Percentiles rank a stretch among this genome's conserved stretches.
Conservation (phyloP, 2,113 vertebrate species). For the Eulemur macaco region DNA sequence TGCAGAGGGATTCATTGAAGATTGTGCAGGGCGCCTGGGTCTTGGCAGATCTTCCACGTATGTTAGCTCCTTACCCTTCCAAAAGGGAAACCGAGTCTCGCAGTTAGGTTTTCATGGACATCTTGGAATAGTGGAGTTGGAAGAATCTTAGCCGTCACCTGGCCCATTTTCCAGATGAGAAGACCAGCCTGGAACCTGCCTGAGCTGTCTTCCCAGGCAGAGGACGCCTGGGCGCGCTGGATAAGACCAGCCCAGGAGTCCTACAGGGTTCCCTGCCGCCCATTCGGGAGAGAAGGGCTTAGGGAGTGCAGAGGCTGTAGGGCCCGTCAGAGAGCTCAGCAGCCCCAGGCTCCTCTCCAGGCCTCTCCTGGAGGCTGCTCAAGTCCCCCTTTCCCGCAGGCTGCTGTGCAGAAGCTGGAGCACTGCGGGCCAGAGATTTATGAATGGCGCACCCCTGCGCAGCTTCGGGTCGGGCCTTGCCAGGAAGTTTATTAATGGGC, state of each 20-base stretch:
- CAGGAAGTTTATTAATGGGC: constrained; percentile 61
- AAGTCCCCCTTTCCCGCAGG: rapidly evolving
- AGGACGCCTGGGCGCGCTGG: background rate
- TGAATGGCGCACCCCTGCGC: rapidly evolving
- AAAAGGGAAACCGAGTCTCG: background rate
- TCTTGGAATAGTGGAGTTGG: background rate
- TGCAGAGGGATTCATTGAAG: background rate
- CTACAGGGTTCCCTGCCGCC: no score
- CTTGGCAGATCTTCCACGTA: background rate
- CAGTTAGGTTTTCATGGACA: background rate
- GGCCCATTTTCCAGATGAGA: background rate
- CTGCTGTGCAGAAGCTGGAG: background rate
- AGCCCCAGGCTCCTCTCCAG: background rate
- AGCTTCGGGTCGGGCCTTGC: background rate
- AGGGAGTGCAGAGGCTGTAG: rapidly evolving
- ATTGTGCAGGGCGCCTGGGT: no score
- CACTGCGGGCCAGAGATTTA: background rate
- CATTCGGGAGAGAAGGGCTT: background rate
- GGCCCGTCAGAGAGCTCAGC: background rate
- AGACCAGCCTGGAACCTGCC: background rate
- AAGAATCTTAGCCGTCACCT: background rate
- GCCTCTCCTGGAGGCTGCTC: background rate
- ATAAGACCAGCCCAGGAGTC: background rate
- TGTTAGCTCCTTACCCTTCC: background rate
- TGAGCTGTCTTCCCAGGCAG: background rate